Evolutionary conservation across 2,797 vertebrate species (phyloP), one percentile per base, ranked within the genome.

Genomic region (Melanotaenia boesemani): DNA sequence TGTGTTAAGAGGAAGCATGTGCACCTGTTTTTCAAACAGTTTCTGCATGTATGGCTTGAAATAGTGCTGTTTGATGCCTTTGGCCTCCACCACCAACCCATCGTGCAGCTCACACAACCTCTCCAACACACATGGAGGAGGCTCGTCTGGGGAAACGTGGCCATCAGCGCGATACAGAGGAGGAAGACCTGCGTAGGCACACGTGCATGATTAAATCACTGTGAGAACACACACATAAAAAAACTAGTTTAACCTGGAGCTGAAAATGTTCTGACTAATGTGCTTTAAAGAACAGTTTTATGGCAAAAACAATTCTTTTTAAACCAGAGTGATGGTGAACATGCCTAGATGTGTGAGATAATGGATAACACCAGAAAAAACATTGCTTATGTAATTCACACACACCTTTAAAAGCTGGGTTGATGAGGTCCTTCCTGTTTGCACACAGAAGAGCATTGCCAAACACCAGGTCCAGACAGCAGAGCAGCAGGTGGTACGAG

Each of bases 61-160:
- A 90, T 99, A 99, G 91, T 99, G 97, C 77, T 98, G 97, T 68
- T 99, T 99, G 93, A 99, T 99, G 83, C 97, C 97, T 80, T 99
- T 99, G 0, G 98, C 98, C 81, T 99, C 98, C 55, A 99, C 95
- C 18, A 96, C 92, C 81, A 99, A 94, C 9, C 98, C 98, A 0
- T 98, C 96, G 0, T 99, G 97, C 44, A 98, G 93, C 76, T 99
- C 96, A 62, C 98, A 99, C 5, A 99, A 86, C 0, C 90, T 70
- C 78, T 96, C 95, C 84, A 99, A 92, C 82, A 98, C 95, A 28
- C 97, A 99, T 0, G 95, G 96, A 50, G 95, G 95, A 66, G 94
- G 89, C 15, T 95, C 94, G 26, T 93, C 93, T 0, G 88, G 59
- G 26, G 83, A 76, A 8, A 80, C 77, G 0, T 83, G 86, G 65